Conservation (phyloP, 2,113 vertebrate genomes). For the Apistogramma diplotaenia region DNA sequence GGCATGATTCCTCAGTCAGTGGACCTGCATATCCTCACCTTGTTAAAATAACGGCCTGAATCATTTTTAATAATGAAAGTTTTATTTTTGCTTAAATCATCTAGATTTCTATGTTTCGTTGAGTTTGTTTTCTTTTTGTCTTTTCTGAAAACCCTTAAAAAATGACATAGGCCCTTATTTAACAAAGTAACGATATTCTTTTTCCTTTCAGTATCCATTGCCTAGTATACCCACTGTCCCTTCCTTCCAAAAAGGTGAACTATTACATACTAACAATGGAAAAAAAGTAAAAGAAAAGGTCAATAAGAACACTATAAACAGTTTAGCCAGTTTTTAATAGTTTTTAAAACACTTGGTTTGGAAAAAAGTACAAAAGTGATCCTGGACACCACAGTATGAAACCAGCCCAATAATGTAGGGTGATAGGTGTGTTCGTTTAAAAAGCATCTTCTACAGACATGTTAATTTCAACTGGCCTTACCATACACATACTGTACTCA, state of each 20-base stretch:
- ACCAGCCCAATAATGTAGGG: slow-evolving; percentile 77
- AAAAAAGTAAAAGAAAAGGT: background rate
- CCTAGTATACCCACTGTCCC: background rate
- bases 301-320: slow-evolving; percentile 27
- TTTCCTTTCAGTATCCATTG: background rate
- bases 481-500: slow-evolving; percentile 78
- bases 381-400: slow-evolving; percentile 83
- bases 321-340: slow-evolving; percentile 88
- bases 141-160: no score
- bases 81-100: no score
- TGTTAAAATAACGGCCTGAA: no score
- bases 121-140: no score
- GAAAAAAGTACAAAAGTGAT: slow-evolving; percentile 97
- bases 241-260: background rate
- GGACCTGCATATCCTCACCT: background rate
- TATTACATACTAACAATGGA: background rate
- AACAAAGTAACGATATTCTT: no score
- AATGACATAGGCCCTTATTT: no score
- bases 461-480: slow-evolving; percentile 71
- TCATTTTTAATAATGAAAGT: no score
- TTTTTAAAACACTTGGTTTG: slow-evolving; percentile 94
- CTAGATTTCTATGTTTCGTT: no score
- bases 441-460: slow-evolving; percentile 77
- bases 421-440: slow-evolving; percentile 79
- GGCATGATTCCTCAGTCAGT: background rate